phyloP scores from a whole-genome alignment of 1,140 invertebrate genomes.

The Halesus radiatus region DNA sequence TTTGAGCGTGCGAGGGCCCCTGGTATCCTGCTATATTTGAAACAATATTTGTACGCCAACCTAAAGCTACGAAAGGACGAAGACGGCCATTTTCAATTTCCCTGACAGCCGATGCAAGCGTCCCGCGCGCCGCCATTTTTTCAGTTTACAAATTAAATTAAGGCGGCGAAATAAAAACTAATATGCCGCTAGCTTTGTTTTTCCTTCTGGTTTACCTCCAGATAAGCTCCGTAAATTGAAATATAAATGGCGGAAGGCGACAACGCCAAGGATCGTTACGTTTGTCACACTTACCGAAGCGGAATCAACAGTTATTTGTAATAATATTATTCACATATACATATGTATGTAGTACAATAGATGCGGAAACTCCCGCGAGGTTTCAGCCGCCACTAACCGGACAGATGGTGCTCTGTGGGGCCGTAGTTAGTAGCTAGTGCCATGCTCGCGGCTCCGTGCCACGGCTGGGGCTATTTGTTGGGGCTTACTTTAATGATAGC shows the following conservation, averaged over 20 bases:
- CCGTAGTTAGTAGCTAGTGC: too few relatives aligned
- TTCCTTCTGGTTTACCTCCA: constrained; percentile 19
- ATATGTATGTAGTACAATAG: neutral
- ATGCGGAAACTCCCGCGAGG: neutral
- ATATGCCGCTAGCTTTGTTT: neutral
- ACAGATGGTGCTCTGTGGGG: neutral
- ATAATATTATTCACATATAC: too few relatives aligned
- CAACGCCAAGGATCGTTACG: constrained; percentile 8
- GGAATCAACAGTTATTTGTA: constrained; percentile 17
- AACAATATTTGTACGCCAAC: too few relatives aligned
- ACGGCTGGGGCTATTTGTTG: too few relatives aligned
- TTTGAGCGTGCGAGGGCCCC: too few relatives aligned
- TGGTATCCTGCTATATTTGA: too few relatives aligned
- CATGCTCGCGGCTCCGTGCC: too few relatives aligned
- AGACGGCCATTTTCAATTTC: too few relatives aligned
- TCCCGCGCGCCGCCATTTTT: neutral
- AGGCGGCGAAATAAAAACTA: constrained; percentile 19
- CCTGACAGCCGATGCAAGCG: neutral
- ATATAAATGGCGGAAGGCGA: constrained; percentile 17
- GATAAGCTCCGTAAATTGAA: constrained; percentile 26
- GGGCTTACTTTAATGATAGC: too few relatives aligned
- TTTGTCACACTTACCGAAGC: constrained; percentile 11
- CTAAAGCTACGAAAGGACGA: too few relatives aligned
- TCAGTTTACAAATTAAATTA: constrained; percentile 8
- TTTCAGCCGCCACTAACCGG: neutral